phyloP scores from a whole-genome alignment of 2,888 invertebrate species.

The Chymomyza caudatula region DNA sequence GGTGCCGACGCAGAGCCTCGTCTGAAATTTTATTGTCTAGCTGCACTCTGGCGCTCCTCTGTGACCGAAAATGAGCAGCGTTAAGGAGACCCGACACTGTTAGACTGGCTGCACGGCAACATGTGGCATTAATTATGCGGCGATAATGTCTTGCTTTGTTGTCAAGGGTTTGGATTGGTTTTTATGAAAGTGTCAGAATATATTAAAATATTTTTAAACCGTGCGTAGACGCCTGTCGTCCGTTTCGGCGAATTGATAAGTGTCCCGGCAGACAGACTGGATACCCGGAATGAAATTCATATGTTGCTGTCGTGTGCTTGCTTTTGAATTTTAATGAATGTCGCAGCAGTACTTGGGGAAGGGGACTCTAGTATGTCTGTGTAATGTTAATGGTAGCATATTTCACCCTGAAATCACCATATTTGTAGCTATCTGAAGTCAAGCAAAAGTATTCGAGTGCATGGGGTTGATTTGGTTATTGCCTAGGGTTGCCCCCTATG shows the following conservation, averaged over 20 bases:
- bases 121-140: conserved; percentile 71
- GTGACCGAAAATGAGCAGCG: too few relatives aligned
- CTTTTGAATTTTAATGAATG: conserved; percentile 49
- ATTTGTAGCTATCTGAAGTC: too few relatives aligned
- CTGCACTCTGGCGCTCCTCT: conserved; percentile 23
- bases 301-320: conserved; percentile 23
- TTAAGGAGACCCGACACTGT: not conserved
- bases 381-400: not conserved
- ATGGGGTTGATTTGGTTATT: not conserved
- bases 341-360: conserved; percentile 21
- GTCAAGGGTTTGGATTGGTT: conserved; percentile 48
- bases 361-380: not conserved
- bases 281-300: conserved; percentile 9
- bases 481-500: not conserved
- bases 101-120: conserved; percentile 47
- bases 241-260: conserved; percentile 38
- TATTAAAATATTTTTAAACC: conserved; percentile 64
- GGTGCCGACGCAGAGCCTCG: not conserved
- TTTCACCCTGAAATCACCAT: not conserved
- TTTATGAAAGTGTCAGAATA: conserved; percentile 73
- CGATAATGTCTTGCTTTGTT: conserved; percentile 70
- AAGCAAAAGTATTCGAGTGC: not conserved
- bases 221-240: conserved; percentile 6
- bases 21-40: conserved; percentile 53
- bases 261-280: not conserved